phyloP scores from a whole-genome alignment of 2,888 invertebrate species.

The Dinocampus coccinellae region DNA sequence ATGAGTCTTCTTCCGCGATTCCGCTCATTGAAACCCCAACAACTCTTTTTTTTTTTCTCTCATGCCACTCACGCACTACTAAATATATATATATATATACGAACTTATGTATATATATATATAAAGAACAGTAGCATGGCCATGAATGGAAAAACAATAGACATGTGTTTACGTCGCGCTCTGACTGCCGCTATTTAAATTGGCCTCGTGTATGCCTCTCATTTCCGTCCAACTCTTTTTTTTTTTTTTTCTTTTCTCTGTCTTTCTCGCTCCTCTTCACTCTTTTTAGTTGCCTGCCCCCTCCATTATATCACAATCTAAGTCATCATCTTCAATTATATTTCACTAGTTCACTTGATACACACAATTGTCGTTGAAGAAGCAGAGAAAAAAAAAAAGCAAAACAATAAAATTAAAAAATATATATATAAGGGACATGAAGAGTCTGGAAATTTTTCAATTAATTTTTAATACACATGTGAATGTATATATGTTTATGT shows the following conservation, averaged over 20 bases:
- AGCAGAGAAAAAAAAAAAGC: neutral
- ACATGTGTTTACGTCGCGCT: slow-evolving; percentile 21
- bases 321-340: neutral
- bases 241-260: neutral
- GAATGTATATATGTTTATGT: neutral
- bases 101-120: neutral
- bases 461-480: neutral
- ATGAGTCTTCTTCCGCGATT: slow-evolving; percentile 20
- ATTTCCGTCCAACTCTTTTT: slow-evolving; percentile 9
- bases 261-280: slow-evolving; percentile 14
- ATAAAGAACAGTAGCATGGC: slow-evolving; percentile 4
- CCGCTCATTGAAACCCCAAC: neutral
- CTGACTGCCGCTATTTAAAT: slow-evolving; percentile 26
- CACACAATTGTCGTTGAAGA: neutral
- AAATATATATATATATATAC: neutral
- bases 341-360: neutral
- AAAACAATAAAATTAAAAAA: neutral
- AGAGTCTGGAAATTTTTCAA: neutral
- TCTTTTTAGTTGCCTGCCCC: neutral
- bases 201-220: neutral
- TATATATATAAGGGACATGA: neutral
- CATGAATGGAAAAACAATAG: slow-evolving; percentile 29
- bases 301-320: slow-evolving; percentile 1
- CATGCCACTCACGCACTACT: too few species aligned
- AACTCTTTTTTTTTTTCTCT: neutral